Evolutionary conservation across 2,888 invertebrate genomes (phyloP), one percentile per base, ranked within the genome.

Genomic region (Pseudococcus viburni): DNA sequence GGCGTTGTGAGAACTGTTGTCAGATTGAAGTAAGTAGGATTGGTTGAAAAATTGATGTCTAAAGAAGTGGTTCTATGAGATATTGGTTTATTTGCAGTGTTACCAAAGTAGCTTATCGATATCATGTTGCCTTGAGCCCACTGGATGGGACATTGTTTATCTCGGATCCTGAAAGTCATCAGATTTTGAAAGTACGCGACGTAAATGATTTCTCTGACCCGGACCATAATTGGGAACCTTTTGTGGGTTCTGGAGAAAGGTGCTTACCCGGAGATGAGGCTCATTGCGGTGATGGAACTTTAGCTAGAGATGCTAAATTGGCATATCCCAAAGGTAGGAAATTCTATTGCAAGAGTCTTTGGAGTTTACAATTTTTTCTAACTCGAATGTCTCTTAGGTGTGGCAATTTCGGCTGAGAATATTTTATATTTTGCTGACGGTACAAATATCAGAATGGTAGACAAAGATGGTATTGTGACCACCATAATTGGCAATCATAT

Each of bases 361-460:
- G 48, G 9, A 42, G 5, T 42, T 42, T 6, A 42, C 5, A 5
- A 8, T 42, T 42, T 42, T 42, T 42, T 42, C 26, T 33, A 46
- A 51, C 4, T 15, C 2, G 15, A 51, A 4, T 73, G 8, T 33
- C n/a, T 46, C 83, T 64, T 26, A 93, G 93, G 93, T 88, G 97
- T 99, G 17, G 98, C 98, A 0, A 96, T 99, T 0, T 97, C 97
- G 0, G 95, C 95, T 17, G 97, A 98, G 90, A 98, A 98, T 90
- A 95, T 97, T 0, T 92, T 99, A 0, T 99, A 98, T 92, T 97
- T 99, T 91, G 98, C 98, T 84, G 99, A 99, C 91, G 98, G 98
- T 4, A 97, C 98, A 1, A 98, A 98, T 91, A 94, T 95, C 88
- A 93, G 98, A 84, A 97, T 96, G 95, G 97, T 99, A 0, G 97